Conservation (phyloP, 2,113 vertebrate species). For the Daboia siamensis region DNA sequence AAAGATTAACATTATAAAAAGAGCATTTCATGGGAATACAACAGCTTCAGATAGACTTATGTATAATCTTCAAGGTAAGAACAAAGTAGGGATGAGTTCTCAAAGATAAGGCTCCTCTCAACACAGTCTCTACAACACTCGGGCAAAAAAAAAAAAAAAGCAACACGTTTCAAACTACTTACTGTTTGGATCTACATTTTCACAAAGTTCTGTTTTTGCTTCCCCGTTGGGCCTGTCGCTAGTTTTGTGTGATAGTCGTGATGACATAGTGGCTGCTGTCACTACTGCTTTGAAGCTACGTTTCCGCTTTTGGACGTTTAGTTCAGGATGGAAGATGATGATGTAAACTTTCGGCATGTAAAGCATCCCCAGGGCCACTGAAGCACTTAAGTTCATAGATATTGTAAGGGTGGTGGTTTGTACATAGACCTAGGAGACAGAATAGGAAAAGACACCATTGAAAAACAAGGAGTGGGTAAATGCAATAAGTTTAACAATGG, state of each 20-base stretch:
- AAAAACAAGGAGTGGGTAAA: slow-evolving; percentile 35
- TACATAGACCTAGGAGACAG: slow-evolving; percentile 87
- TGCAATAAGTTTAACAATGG: not conserved
- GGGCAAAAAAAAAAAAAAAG: not conserved
- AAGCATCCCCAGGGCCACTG: slow-evolving; percentile 95
- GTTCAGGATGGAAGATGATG: slow-evolving; percentile 97
- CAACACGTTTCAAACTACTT: slow-evolving; percentile 65
- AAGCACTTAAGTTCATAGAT: slow-evolving; percentile 97
- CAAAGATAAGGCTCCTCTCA: not conserved
- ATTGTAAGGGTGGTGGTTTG: slow-evolving; percentile 96
- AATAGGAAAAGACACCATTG: slow-evolving; percentile 64
- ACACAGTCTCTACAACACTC: not conserved
- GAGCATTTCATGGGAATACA: not conserved
- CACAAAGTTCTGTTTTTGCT: slow-evolving; percentile 95
- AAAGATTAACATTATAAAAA: not conserved
- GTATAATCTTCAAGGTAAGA: accelerated
- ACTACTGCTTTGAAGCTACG: slow-evolving; percentile 95
- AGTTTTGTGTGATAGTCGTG: slow-evolving; percentile 90
- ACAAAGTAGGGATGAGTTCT: not conserved
- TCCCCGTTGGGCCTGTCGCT: slow-evolving; percentile 94
- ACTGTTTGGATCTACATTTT: slow-evolving; percentile 92
- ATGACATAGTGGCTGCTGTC: slow-evolving; percentile 93
- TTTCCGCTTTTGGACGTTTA: slow-evolving; percentile 95
- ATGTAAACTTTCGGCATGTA: slow-evolving; percentile 99
- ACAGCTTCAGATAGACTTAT: not conserved